Percentiles rank a stretch among this genome's conserved stretches.
Evolutionary conservation across 2,888 invertebrate genomes (phyloP).

Genomic region (Salticus scenicus): DNA sequence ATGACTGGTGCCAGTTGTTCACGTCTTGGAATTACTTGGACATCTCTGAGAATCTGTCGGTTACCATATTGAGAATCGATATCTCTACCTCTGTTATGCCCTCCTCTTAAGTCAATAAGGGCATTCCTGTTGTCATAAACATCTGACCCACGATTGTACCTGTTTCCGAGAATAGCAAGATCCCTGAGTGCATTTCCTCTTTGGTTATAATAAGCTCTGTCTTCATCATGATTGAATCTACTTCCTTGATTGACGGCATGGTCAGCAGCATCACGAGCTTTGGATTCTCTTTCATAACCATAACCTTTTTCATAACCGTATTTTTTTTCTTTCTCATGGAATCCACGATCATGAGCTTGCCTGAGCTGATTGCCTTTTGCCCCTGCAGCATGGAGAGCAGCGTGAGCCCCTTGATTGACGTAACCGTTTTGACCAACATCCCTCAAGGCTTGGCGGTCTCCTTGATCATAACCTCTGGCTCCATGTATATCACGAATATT

Average conservation of each 20-base stretch:
- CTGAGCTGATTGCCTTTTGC: constrained; percentile 29
- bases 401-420: constrained; percentile 18
- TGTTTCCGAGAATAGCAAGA: constrained; percentile 31
- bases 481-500: constrained; percentile 2
- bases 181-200: constrained; percentile 28
- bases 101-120: constrained; percentile 12
- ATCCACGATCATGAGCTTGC: constrained; percentile 43
- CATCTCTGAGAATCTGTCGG: background rate
- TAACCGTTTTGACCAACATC: constrained; percentile 25
- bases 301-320: constrained; percentile 62
- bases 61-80: constrained; percentile 12
- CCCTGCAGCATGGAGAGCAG: constrained; percentile 2
- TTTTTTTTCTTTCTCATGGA: constrained; percentile 46
- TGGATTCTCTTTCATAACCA: constrained; percentile 56
- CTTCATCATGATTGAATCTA: constrained; percentile 36
- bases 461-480: background rate
- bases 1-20: background rate
- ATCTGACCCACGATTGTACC: constrained; percentile 20
- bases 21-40: background rate
- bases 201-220: constrained; percentile 18
- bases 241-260: constrained; percentile 7
- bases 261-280: constrained; percentile 32
- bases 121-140: constrained; percentile 10
- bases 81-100: constrained; percentile 27
- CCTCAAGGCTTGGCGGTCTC: constrained; percentile 4